phyloP scores from a whole-genome alignment of 2,888 invertebrate genomes.

The Disparrhopalites patrizii region DNA sequence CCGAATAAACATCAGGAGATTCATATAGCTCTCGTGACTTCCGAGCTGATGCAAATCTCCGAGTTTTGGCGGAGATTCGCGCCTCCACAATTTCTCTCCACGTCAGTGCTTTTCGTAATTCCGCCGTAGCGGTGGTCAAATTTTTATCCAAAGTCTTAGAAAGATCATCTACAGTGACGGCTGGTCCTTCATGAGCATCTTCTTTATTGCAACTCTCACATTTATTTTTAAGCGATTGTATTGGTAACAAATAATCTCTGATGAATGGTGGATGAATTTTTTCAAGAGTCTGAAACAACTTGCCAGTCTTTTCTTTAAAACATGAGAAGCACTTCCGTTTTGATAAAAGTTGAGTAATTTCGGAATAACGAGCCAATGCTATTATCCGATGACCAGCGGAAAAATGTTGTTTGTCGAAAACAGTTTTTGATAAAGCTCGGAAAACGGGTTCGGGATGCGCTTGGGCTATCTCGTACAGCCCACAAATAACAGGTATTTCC shows the following conservation, averaged over 20 bases:
- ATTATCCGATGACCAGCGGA: constrained; percentile 37
- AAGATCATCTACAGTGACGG: not conserved
- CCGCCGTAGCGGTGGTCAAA: not conserved
- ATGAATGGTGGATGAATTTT: constrained; percentile 16
- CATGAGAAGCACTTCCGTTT: constrained; percentile 43
- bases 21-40: constrained; percentile 27
- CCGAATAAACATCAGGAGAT: constrained; percentile 37
- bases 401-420: constrained; percentile 38
- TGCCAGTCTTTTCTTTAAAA: constrained; percentile 19
- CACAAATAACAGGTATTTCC: constrained; percentile 38
- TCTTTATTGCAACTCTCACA: constrained; percentile 6
- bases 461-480: constrained; percentile 36
- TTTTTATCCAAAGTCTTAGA: not conserved
- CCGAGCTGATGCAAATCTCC: constrained; percentile 36
- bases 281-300: constrained; percentile 9
- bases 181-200: not conserved
- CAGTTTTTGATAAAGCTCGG: constrained; percentile 27
- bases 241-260: not conserved
- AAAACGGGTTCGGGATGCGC: constrained; percentile 37
- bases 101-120: constrained; percentile 20
- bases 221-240: not conserved
- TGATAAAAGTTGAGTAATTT: constrained; percentile 39
- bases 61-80: constrained; percentile 41
- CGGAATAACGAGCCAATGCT: constrained; percentile 29
- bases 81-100: constrained; percentile 45